phyloP scores from a whole-genome alignment of 2,113 vertebrate genomes.

The Oreochromis spilurus region DNA sequence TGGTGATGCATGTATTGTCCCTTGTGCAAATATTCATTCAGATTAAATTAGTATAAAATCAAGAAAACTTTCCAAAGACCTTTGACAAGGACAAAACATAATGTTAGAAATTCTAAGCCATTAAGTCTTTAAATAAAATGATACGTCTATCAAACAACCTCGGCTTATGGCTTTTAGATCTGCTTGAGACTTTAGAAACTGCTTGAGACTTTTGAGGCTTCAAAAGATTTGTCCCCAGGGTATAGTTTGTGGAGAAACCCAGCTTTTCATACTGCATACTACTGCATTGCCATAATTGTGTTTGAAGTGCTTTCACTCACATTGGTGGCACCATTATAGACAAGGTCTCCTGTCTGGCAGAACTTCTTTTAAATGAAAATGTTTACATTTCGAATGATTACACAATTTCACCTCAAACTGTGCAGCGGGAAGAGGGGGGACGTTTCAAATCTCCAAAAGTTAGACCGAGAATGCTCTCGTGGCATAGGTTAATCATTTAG shows the following conservation, averaged over 20 bases:
- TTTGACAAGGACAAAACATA: not conserved
- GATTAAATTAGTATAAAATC: not conserved
- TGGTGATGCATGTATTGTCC: not conserved
- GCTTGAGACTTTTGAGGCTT: not conserved
- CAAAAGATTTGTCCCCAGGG: not conserved
- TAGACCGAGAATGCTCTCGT: not conserved
- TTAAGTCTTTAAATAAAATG: not conserved
- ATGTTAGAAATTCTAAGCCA: not conserved
- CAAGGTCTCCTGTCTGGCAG: not conserved
- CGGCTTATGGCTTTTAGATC: not conserved
- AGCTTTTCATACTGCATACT: not conserved
- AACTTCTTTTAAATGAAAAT: not conserved
- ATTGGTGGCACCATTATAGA: not conserved
- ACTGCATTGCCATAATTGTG: not conserved
- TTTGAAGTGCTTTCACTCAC: not conserved
- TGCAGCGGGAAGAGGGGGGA: not conserved
- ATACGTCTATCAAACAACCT: not conserved
- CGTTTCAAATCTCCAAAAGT: not conserved
- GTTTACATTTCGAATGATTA: not conserved
- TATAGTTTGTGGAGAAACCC: not conserved
- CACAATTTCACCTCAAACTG: not conserved
- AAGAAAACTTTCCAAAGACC: not conserved
- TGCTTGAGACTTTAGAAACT: not conserved
- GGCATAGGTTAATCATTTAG: not conserved
- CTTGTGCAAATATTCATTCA: not conserved